phyloP scores from a whole-genome alignment of 2,113 vertebrate genomes.

The Pteronura brasiliensis region DNA sequence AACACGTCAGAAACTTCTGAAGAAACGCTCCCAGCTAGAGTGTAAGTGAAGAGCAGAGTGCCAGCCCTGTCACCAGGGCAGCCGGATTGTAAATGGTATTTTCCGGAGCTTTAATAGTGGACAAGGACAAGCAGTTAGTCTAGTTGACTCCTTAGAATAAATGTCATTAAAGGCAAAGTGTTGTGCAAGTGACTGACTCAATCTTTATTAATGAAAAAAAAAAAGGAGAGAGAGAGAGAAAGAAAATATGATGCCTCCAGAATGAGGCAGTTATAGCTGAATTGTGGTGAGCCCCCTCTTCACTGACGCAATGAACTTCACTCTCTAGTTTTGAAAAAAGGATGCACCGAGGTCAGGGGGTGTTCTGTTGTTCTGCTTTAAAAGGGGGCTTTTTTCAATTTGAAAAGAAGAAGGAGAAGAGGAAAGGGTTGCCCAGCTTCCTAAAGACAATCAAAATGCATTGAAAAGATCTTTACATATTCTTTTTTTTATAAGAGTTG shows the following conservation, averaged over 20 bases:
- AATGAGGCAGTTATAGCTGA: conserved; percentile 39
- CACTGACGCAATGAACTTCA: conserved; percentile 24
- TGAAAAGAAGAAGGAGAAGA: not conserved
- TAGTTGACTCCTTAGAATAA: conserved; percentile 55
- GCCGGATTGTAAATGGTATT: conserved; percentile 50
- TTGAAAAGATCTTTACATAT: not conserved
- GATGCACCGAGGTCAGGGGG: not conserved
- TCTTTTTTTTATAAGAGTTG: not conserved
- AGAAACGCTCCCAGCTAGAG: conserved; percentile 44
- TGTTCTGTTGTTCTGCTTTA: not conserved
- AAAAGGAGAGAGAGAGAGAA: not conserved
- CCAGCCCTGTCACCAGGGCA: conserved; percentile 5
- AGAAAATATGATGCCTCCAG: not conserved
- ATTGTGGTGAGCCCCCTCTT: not conserved
- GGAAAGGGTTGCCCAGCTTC: not conserved
- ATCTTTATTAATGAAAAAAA: conserved; percentile 46
- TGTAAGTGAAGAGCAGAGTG: conserved; percentile 52
- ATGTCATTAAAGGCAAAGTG: conserved; percentile 51
- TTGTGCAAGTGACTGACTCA: conserved; percentile 19
- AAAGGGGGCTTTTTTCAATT: not conserved
- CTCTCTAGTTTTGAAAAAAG: not conserved
- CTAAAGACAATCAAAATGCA: not conserved
- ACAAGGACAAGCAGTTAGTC: conserved; percentile 64
- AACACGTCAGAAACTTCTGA: conserved; percentile 33
- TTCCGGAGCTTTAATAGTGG: conserved; percentile 52